Evolutionary conservation across 1,140 invertebrate species (phyloP).

Genomic region (Nasonia longicornis): DNA sequence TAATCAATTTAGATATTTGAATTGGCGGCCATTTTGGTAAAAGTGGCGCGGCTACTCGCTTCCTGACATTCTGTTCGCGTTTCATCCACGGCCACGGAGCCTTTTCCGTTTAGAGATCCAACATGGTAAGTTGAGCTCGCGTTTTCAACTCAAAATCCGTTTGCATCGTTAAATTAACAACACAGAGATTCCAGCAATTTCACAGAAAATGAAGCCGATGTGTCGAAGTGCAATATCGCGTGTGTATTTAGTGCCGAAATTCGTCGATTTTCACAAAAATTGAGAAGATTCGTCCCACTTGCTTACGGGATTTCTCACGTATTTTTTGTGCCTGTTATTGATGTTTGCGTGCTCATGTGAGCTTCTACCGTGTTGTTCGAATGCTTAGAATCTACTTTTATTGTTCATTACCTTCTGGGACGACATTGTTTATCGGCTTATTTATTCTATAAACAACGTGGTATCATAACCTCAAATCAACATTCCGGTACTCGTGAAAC

Average conservation of each 20-base stretch:
- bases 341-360: neutral
- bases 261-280: conserved; percentile 2
- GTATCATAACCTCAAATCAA: conserved; percentile 34
- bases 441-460: conserved; percentile 44
- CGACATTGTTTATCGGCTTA: conserved; percentile 4
- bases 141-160: conserved; percentile 52
- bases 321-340: conserved; percentile 20
- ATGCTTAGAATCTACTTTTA: neutral
- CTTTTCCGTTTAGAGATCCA: conserved; percentile 57
- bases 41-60: conserved; percentile 40
- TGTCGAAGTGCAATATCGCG: conserved; percentile 36
- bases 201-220: conserved; percentile 43
- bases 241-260: conserved; percentile 45
- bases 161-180: conserved; percentile 50
- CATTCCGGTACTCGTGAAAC: neutral
- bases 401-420: neutral
- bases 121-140: conserved; percentile 58
- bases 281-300: neutral
- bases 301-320: neutral
- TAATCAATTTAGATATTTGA: neutral
- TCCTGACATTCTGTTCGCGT: conserved; percentile 26
- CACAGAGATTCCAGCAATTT: neutral
- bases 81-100: conserved; percentile 24
- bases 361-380: neutral
- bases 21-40: conserved; percentile 27